These are phyloP conservation scores for Picathartes gymnocephalus DNA, from an alignment of 2,113 vertebrate genomes.

Conservation along the genomic window DNA sequence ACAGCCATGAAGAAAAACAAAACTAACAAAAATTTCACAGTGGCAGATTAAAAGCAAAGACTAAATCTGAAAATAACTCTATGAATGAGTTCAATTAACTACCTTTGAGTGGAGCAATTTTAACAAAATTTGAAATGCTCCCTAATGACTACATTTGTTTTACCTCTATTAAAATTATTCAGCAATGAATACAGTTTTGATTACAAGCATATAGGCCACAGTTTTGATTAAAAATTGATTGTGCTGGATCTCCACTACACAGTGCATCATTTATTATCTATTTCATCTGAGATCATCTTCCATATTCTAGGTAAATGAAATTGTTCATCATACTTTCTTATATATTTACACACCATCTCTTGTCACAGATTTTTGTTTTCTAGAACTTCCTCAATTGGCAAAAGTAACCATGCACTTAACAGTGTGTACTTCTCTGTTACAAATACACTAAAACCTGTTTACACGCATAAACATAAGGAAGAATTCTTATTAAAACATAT, in stretches of 20 bases:
- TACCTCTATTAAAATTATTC: constrained; percentile 9
- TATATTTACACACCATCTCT: background rate
- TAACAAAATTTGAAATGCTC: background rate
- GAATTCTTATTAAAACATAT: background rate
- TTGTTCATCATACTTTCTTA: background rate
- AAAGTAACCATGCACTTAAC: background rate
- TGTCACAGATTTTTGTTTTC: background rate
- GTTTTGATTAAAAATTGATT: constrained; percentile 34
- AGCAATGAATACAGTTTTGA: constrained; percentile 13
- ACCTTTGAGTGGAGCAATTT: background rate
- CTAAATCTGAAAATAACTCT: constrained; percentile 3
- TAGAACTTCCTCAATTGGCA: background rate
- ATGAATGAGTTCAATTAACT: constrained; percentile 9
- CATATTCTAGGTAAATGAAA: background rate
- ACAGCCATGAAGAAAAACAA: background rate
- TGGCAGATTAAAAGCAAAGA: background rate
- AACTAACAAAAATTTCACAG: background rate
- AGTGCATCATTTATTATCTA: background rate
- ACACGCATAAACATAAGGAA: background rate
- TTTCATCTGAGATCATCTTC: background rate
- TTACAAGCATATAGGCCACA: background rate
- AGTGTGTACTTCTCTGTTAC: background rate
- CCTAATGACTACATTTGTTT: constrained; percentile 29
- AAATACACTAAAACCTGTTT: background rate
- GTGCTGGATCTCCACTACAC: background rate